A percentile compares a stretch with the other conserved stretches of the same genome.
phyloP scores from a whole-genome alignment of 2,113 vertebrate genomes.

The Syrmaticus mikado region DNA sequence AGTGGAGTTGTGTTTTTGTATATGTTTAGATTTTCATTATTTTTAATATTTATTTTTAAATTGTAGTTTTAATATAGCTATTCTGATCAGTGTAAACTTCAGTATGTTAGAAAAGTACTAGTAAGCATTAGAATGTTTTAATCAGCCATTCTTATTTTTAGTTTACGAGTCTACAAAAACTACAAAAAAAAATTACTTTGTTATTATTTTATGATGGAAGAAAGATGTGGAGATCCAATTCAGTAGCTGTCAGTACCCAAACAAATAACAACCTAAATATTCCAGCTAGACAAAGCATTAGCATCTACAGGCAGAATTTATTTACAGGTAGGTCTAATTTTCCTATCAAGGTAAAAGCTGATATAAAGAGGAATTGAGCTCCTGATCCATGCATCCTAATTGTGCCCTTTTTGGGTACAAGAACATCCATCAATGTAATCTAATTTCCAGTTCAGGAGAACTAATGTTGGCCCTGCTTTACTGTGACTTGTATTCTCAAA shows the following conservation, averaged over 20 bases:
- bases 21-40: not conserved
- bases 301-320: not conserved
- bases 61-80: not conserved
- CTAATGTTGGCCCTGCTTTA: not conserved
- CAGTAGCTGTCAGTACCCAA: not conserved
- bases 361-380: not conserved
- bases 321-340: not conserved
- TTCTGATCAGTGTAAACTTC: not conserved
- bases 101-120: not conserved
- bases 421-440: not conserved
- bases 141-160: not conserved
- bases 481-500: not conserved
- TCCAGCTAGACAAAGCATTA: not conserved
- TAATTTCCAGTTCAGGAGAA: not conserved
- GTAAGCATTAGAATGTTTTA: not conserved
- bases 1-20: not conserved
- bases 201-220: not conserved
- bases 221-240: not conserved
- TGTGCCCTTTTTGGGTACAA: not conserved
- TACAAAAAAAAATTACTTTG: not conserved
- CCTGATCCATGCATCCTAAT: not conserved
- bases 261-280: not conserved
- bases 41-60: too few species aligned
- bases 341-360: not conserved
- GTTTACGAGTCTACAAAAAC: not conserved